phyloP scores from a whole-genome alignment of 2,888 invertebrate species.

The Dendrolimus pini region DNA sequence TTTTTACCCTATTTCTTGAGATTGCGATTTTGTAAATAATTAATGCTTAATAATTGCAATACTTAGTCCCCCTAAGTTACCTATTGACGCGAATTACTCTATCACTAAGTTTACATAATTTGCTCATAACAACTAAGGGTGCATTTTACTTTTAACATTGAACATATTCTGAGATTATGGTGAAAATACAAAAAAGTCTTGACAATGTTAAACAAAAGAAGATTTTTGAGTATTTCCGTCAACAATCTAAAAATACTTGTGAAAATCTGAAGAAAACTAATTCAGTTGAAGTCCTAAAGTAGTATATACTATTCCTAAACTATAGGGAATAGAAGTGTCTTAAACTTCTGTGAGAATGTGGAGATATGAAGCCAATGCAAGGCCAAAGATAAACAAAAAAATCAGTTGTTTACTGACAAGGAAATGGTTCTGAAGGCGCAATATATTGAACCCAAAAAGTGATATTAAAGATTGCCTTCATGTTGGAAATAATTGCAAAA shows the following conservation, averaged over 20 bases:
- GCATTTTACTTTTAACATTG: conserved; percentile 24
- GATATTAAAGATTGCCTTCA: neutral
- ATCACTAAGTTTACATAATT: conserved; percentile 22
- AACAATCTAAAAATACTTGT: conserved; percentile 52
- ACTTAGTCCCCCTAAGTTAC: no score
- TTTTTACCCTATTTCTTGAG: no score
- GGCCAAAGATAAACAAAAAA: conserved; percentile 1
- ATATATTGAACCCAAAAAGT: neutral
- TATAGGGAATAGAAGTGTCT: neutral
- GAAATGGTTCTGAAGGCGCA: neutral
- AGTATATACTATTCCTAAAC: neutral
- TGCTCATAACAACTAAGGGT: conserved; percentile 18
- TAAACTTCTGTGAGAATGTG: neutral
- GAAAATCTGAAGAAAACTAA: conserved; percentile 53
- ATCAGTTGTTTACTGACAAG: neutral
- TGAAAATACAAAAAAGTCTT: conserved; percentile 28
- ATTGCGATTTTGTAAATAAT: no score
- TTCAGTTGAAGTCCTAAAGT: conserved; percentile 28
- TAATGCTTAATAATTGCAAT: no score
- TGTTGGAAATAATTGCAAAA: conserved; percentile 22
- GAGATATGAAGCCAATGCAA: neutral
- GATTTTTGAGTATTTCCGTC: conserved; percentile 32
- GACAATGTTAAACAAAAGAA: conserved; percentile 9
- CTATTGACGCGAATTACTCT: no score
- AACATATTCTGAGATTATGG: conserved; percentile 42